Evolutionary conservation across 2,113 vertebrate species (phyloP).

Genomic region (Craseonycteris thonglongyai): DNA sequence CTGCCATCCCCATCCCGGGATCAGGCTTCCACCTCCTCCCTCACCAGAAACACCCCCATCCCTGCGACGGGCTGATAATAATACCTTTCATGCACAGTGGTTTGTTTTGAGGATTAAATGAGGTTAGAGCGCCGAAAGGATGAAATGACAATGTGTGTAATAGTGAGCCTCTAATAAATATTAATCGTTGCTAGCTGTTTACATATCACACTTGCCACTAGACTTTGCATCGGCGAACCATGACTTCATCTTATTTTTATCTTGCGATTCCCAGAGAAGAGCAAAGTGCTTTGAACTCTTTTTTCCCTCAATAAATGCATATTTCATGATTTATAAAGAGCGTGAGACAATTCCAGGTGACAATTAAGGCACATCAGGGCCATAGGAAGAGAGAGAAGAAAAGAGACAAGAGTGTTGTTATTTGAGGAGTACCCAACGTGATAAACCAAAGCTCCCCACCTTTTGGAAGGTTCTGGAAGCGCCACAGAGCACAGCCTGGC

Average conservation of each 20-base stretch:
- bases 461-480: background rate
- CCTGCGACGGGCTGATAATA: background rate
- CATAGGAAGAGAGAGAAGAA: background rate
- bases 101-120: background rate
- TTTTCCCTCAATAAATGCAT: background rate
- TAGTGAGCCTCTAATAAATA: background rate
- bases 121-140: background rate
- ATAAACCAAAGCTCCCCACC: background rate
- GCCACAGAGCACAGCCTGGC: accelerated
- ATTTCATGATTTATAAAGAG: background rate
- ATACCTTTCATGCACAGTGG: accelerated
- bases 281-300: background rate
- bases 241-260: background rate
- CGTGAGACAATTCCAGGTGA: background rate
- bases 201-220: background rate
- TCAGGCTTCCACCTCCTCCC: background rate
- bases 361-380: background rate
- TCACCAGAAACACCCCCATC: background rate
- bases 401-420: background rate
- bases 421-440: background rate
- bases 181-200: background rate
- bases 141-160: background rate
- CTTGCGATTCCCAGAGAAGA: background rate
- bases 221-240: background rate
- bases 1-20: too few species aligned